phyloP scores from a whole-genome alignment of 1,140 invertebrate species.

The Temnothorax longispinosus region DNA sequence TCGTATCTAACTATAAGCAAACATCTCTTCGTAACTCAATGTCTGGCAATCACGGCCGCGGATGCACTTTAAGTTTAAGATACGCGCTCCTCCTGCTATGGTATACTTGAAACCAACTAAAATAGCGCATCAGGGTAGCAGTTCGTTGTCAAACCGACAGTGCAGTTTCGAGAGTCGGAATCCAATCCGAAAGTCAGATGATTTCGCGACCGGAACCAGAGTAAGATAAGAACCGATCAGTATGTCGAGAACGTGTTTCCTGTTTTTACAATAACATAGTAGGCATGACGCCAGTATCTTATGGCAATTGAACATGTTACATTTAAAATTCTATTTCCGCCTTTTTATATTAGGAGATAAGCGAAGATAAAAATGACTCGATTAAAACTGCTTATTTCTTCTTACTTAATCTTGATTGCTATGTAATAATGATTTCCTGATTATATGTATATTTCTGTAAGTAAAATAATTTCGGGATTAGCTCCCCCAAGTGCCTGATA shows the following conservation, averaged over 20 bases:
- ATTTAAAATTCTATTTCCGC: neutral
- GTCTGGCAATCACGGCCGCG: constrained; percentile 48
- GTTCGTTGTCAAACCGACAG: constrained; percentile 33
- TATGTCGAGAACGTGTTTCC: constrained; percentile 55
- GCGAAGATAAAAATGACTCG: neutral
- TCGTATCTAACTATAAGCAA: neutral
- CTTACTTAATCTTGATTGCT: neutral
- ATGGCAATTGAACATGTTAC: neutral
- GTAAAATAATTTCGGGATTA: neutral
- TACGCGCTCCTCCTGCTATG: neutral
- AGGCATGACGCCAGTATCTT: neutral
- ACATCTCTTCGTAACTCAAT: constrained; percentile 25
- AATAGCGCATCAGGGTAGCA: constrained; percentile 52
- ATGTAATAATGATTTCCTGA: neutral
- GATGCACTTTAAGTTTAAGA: constrained; percentile 45
- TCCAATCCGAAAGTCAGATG: constrained; percentile 17
- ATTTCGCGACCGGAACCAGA: constrained; percentile 21
- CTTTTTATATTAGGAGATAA: neutral
- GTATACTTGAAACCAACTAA: constrained; percentile 64
- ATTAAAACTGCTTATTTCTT: neutral
- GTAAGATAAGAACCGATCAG: constrained; percentile 46
- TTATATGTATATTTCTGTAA: neutral
- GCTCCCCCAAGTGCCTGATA: neutral
- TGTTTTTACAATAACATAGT: neutral
- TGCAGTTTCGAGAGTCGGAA: constrained; percentile 16